Base-by-base conservation (phyloP, 1,140 invertebrate species). In the Pygmarrhopalites habei region DNA sequence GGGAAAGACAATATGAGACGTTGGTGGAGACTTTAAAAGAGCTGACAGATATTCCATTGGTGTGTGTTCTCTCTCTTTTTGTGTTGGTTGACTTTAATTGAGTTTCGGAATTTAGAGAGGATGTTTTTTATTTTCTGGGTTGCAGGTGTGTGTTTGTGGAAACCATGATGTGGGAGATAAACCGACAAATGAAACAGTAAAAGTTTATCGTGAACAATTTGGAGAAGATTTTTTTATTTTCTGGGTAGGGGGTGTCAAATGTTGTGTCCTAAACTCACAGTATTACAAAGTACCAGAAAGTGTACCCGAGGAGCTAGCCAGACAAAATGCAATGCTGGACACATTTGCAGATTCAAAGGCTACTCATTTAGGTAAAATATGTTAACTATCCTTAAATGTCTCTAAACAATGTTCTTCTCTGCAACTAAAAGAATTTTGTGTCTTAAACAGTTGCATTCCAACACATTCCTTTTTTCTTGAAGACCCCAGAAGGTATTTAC, bases 211-310 rank as follows among this genome's bases (percentile, higher is more conserved):
- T 21, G 58, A 73, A 2, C 68, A 72, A 29, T 83, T 80, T 73
- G 81, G 82, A n/a, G 77, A 80, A 67, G 82, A 83, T 72, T 82
- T 74, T 66, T 83, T 81, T 69, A 76, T 74, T 0, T 83, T 83
- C 69, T 80, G 76, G 76, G 74, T 71, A 35, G 75, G 75, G 10
- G 82, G 81, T 4, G 76, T 81, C n/a, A 75, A 78, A 49, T 82
- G 80, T 67, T 73, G 83, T 25, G 79, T 78, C 3, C 58, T 83
- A 0, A 83, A 83, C 69, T 79, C 79, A 0, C 81, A 83, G 65
- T 81, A 75, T 67, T 77, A 72, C 66, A 71, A 76, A 58, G 74
- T 77, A 61, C 55, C 69, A 10, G 67, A 66, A 25, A 23, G 69
- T 47, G 72, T 77, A 4, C 66, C 67, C 4, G 67, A 78, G 25